phyloP scores from a whole-genome alignment of 2,113 vertebrate genomes.

The Anoplopoma fimbria region DNA sequence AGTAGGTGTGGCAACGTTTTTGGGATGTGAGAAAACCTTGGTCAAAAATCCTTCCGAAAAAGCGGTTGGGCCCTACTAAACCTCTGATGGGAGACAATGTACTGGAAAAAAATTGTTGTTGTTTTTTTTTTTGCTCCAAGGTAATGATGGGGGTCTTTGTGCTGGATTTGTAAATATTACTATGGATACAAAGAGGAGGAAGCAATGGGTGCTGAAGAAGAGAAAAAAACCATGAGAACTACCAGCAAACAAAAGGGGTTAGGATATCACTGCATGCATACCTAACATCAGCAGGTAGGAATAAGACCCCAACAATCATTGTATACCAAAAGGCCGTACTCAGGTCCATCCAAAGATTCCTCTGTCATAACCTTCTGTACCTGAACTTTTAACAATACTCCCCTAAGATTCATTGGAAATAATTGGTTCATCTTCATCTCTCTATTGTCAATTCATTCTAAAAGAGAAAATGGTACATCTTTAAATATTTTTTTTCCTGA shows the following conservation, averaged over 20 bases:
- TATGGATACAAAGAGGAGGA: constrained; percentile 66
- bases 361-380: constrained; percentile 89
- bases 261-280: constrained; percentile 89
- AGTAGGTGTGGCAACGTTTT: constrained; percentile 99
- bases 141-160: constrained; percentile 60
- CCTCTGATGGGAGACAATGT: constrained; percentile 89
- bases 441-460: constrained; percentile 6
- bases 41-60: constrained; percentile 99
- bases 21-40: constrained; percentile 91
- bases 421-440: constrained; percentile 7
- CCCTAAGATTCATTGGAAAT: constrained; percentile 82
- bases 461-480: constrained; percentile 7
- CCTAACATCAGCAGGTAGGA: constrained; percentile 77
- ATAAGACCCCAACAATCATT: constrained; percentile 70
- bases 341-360: constrained; percentile 84
- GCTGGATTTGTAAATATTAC: constrained; percentile 66
- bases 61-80: constrained; percentile 88
- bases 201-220: constrained; percentile 84
- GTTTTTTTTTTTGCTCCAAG: constrained; percentile 15
- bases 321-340: constrained; percentile 63
- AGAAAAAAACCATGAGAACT: constrained; percentile 76
- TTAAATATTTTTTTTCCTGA: constrained; percentile 28
- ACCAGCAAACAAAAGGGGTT: constrained; percentile 88
- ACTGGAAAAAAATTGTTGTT: constrained; percentile 27
- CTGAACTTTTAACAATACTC: constrained; percentile 84